phyloP scores from a whole-genome alignment of 2,888 invertebrate species.

The Chymomyza amoena region DNA sequence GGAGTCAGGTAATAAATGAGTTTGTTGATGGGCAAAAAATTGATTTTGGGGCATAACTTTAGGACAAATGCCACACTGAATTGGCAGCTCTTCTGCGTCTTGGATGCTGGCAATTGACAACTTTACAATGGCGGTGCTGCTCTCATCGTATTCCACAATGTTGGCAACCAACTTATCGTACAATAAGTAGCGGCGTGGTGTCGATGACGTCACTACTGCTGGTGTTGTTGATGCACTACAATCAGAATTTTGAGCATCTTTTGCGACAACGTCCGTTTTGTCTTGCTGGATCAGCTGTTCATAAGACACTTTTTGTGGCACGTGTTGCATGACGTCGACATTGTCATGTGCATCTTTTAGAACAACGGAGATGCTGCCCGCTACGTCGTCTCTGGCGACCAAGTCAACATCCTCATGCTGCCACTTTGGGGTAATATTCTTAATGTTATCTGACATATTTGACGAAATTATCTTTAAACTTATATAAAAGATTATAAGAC shows the following conservation, averaged over 20 bases:
- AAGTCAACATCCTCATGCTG: conserved; percentile 17
- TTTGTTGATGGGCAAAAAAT: conserved; percentile 65
- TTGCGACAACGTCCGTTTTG: conserved; percentile 12
- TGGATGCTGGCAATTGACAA: conserved; percentile 61
- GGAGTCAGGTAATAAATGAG: conserved; percentile 62
- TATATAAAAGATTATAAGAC: background rate
- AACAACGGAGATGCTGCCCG: conserved; percentile 31
- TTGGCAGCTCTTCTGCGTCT: conserved; percentile 63
- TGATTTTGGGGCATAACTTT: conserved; percentile 67
- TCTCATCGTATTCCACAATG: conserved; percentile 69
- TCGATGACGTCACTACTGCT: conserved; percentile 6
- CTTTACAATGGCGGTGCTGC: conserved; percentile 70
- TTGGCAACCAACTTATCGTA: conserved; percentile 74
- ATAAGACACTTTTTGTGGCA: conserved; percentile 25
- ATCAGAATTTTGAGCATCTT: conserved; percentile 22
- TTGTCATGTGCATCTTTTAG: conserved; percentile 46
- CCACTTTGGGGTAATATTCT: conserved; percentile 53
- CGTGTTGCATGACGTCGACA: conserved; percentile 17
- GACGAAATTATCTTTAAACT: conserved; percentile 35
- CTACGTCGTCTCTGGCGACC: conserved; percentile 22
- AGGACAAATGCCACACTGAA: conserved; percentile 75
- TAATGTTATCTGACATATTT: conserved; percentile 67
- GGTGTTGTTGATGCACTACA: background rate
- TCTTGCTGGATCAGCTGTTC: conserved; percentile 46
- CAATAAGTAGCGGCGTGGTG: conserved; percentile 65